A percentile compares a stretch with the other conserved stretches of the same genome.
These are phyloP conservation scores for Mormyrops attenuatus DNA, from an alignment of 2,797 vertebrate genomes.

Conservation along the genomic window DNA sequence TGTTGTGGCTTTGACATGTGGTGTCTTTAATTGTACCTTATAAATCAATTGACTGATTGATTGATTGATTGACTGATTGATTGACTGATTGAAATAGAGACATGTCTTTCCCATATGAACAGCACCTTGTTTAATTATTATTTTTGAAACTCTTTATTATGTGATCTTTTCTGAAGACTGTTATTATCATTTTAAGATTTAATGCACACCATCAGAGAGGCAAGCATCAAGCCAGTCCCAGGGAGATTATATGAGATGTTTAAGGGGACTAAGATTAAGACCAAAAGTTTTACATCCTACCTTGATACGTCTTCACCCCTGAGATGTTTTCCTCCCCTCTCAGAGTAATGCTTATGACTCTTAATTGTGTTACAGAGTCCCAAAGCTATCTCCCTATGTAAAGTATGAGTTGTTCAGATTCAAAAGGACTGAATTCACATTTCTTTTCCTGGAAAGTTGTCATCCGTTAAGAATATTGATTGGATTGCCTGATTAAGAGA, in stretches of 20 bases:
- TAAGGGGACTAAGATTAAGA: not conserved
- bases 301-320: not conserved
- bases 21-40: not conserved
- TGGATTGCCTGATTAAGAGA: not conserved
- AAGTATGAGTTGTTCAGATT: not conserved
- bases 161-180: not conserved
- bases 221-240: not conserved
- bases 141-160: not conserved
- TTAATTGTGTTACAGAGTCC: not conserved
- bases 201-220: not conserved
- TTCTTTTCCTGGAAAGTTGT: not conserved
- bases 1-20: not conserved
- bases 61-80: not conserved
- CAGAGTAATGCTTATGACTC: not conserved
- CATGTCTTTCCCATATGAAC: not conserved
- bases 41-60: not conserved
- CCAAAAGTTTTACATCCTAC: conserved; percentile 17
- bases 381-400: not conserved
- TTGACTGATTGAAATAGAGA: not conserved
- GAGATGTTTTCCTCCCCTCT: not conserved
- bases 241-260: not conserved
- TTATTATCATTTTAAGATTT: not conserved
- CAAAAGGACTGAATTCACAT: not conserved
- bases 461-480: not conserved
- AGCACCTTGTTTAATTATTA: not conserved